Conservation (phyloP, 2,888 invertebrate genomes). For the Plebejus melissa region DNA sequence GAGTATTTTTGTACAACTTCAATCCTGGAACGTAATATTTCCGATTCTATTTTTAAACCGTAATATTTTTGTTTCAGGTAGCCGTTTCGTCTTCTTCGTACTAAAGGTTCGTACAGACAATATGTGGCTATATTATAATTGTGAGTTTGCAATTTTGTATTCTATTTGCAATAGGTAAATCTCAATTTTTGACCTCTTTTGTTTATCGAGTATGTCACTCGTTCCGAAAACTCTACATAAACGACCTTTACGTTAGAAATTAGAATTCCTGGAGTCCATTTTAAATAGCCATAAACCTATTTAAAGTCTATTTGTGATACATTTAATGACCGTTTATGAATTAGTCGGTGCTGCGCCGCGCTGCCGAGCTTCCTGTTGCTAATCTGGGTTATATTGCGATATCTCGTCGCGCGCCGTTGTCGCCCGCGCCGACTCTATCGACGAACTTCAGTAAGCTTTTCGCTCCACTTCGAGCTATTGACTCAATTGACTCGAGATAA, state of each 20-base stretch:
- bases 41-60: not conserved
- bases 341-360: conserved; percentile 49
- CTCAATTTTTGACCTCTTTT: not conserved
- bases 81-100: conserved; percentile 4
- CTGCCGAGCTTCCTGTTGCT: conserved; percentile 49
- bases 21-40: not conserved
- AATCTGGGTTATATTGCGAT: conserved; percentile 63
- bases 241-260: not conserved
- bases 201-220: not conserved
- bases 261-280: not conserved
- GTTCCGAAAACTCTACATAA: not conserved
- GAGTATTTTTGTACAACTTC: not conserved
- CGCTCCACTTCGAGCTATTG: conserved; percentile 35
- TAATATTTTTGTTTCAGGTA: conserved; percentile 24
- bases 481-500: conserved; percentile 29
- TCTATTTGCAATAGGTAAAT: not conserved
- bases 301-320: conserved; percentile 11
- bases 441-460: conserved; percentile 46
- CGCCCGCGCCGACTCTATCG: conserved; percentile 52
- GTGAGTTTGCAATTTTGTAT: not conserved
- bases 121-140: not conserved
- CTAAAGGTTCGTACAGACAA: conserved; percentile 15
- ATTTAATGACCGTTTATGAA: conserved; percentile 44
- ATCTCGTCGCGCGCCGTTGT: conserved; percentile 52
- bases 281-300: not conserved